Evolutionary conservation across 2,888 invertebrate species (phyloP).

Genomic region (Apomyelois bistriatella): DNA sequence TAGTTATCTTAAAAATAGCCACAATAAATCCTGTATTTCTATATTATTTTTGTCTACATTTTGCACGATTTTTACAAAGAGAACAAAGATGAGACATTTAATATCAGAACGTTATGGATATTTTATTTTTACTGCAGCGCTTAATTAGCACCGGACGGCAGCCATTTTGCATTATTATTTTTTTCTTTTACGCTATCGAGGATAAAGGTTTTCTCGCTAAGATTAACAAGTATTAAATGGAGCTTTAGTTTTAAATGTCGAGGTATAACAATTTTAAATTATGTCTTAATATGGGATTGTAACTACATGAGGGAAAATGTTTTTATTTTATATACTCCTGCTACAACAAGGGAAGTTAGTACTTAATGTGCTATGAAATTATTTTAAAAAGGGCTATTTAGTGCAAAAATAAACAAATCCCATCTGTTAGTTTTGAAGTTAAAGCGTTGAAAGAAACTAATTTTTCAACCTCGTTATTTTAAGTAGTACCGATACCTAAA

Average conservation of each 20-base stretch:
- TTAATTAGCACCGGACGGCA: slow-evolving; percentile 21
- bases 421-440: no score
- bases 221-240: slow-evolving; percentile 1
- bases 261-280: neutral
- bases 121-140: slow-evolving; percentile 22
- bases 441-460: no score
- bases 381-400: no score
- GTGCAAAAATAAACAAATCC: no score
- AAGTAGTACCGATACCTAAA: no score
- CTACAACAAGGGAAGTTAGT: no score
- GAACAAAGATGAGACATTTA: slow-evolving; percentile 20
- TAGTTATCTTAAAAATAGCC: neutral
- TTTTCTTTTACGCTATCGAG: slow-evolving; percentile 7
- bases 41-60: neutral
- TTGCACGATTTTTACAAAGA: slow-evolving; percentile 11
- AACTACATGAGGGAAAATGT: neutral
- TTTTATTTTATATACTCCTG: neutral
- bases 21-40: slow-evolving; percentile 11
- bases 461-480: no score
- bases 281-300: neutral
- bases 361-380: no score
- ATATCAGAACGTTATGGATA: slow-evolving; percentile 22
- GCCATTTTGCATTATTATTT: neutral
- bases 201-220: neutral
- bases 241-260: neutral